Conservation (phyloP, 2,797 vertebrate genomes). For the Spondyliosoma cantharus region DNA sequence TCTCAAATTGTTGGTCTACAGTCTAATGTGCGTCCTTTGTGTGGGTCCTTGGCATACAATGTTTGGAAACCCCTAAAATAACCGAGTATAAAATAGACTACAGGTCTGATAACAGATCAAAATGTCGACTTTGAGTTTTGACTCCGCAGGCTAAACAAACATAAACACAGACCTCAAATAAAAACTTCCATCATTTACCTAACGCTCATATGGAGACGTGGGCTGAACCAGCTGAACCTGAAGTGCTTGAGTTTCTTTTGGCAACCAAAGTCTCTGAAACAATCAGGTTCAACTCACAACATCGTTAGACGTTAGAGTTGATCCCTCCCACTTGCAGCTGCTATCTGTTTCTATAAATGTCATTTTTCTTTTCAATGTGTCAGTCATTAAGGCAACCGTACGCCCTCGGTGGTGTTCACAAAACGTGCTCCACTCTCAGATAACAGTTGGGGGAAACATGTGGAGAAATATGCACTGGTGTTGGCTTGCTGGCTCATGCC, state of each 20-base stretch:
- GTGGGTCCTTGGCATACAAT: too few relatives aligned
- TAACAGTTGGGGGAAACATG: conserved; percentile 12
- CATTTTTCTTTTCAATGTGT: conserved; percentile 16
- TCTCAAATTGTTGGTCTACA: too few relatives aligned
- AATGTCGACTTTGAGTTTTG: conserved; percentile 1
- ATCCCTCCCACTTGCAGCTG: conserved; percentile 20
- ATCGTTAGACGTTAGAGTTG: conserved; percentile 6
- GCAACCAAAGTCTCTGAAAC: conserved; percentile 24
- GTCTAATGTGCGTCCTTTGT: too few relatives aligned
- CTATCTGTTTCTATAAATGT: neutral
- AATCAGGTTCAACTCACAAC: conserved; percentile 6
- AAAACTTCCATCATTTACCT: neutral
- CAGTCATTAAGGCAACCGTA: conserved; percentile 1
- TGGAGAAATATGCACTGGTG: neutral
- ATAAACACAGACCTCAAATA: conserved; percentile 17
- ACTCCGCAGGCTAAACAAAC: conserved; percentile 15
- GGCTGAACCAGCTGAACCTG: conserved; percentile 58
- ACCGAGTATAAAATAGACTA: conserved; percentile 28
- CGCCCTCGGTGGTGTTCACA: neutral
- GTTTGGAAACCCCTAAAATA: conserved; percentile 3
- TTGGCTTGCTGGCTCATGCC: neutral
- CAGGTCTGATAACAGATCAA: conserved; percentile 32
- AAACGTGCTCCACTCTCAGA: neutral
- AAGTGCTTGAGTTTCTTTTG: conserved; percentile 39
- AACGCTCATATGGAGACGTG: neutral